These are phyloP conservation scores for Siderastrea radians DNA, from an alignment of 92 coral and sea anemone species.

Conservation along the genomic window DNA sequence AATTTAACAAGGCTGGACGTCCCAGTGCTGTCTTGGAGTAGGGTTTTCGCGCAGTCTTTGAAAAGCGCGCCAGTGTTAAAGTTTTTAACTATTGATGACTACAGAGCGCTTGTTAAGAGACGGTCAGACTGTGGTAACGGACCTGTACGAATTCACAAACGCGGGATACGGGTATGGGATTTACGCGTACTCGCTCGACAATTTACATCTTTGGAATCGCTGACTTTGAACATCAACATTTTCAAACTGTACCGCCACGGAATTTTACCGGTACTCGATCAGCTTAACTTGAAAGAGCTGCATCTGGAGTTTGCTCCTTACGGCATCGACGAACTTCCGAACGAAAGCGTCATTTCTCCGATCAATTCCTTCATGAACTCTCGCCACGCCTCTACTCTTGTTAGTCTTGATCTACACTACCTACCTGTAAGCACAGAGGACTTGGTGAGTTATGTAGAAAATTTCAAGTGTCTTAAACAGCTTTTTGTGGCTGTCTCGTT, in stretches of 20 bases:
- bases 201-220: conserved; percentile 78
- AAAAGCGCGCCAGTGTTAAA: conserved; percentile 67
- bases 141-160: conserved; percentile 29
- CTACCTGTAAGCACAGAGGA: conserved; percentile 65
- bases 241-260: conserved; percentile 68
- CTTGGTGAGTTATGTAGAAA: conserved; percentile 64
- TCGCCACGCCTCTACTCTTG: conserved; percentile 68
- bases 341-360: conserved; percentile 33
- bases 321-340: conserved; percentile 46
- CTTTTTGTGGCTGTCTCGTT: conserved; percentile 66
- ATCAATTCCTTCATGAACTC: conserved; percentile 68
- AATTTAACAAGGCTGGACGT: conserved; percentile 77
- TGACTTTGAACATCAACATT: conserved; percentile 68
- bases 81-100: conserved; percentile 77
- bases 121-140: not conserved
- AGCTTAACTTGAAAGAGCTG: conserved; percentile 73
- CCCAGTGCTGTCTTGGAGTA: conserved; percentile 76
- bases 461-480: conserved; percentile 62
- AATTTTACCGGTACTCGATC: conserved; percentile 71
- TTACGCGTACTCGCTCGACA: conserved; percentile 63
- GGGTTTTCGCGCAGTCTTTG: conserved; percentile 65
- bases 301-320: conserved; percentile 78
- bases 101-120: conserved; percentile 59
- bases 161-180: conserved; percentile 78
- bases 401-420: conserved; percentile 78